A percentile compares a stretch with the other conserved stretches of the same genome.
These are phyloP conservation scores for Formica aserva DNA, from an alignment of 2,888 invertebrate species.

Conservation along the genomic window DNA sequence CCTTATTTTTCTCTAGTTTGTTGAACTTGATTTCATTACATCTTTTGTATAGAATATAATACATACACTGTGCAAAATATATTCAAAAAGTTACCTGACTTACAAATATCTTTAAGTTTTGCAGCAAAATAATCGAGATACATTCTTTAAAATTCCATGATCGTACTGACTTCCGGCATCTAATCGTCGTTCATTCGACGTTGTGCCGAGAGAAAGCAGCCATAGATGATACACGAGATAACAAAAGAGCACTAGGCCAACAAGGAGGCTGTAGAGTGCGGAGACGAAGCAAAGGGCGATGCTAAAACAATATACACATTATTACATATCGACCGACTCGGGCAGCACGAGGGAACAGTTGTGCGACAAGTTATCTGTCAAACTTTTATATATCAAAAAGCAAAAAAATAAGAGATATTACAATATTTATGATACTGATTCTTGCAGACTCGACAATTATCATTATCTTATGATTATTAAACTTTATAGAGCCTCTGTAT, in stretches of 20 bases:
- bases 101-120: slow-evolving; percentile 76
- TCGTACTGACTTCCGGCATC: slow-evolving; percentile 71
- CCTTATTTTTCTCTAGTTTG: slow-evolving; percentile 34
- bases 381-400: slow-evolving; percentile 69
- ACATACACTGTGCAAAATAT: slow-evolving; percentile 55
- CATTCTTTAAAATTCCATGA: slow-evolving; percentile 77
- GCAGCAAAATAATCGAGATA: slow-evolving; percentile 80
- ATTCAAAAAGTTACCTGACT: slow-evolving; percentile 55
- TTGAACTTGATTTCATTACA: slow-evolving; percentile 45
- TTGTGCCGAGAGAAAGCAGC: slow-evolving; percentile 82
- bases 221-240: slow-evolving; percentile 85
- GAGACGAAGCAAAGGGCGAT: slow-evolving; percentile 86
- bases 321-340: slow-evolving; percentile 65
- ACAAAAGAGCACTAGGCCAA: slow-evolving; percentile 82
- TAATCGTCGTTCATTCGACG: slow-evolving; percentile 80
- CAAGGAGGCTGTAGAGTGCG: slow-evolving; percentile 85
- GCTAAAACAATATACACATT: slow-evolving; percentile 82
- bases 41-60: slow-evolving; percentile 45
- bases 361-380: slow-evolving; percentile 71
- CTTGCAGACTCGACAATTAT: slow-evolving; percentile 67
- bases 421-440: slow-evolving; percentile 69
- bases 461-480: slow-evolving; percentile 67
- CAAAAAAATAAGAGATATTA: slow-evolving; percentile 72
- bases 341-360: slow-evolving; percentile 62
- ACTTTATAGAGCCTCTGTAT: slow-evolving; percentile 68